A percentile compares a stretch with the other conserved stretches of the same genome.
Conservation (phyloP, 2,888 invertebrate genomes). For the Byasa hedistus region DNA sequence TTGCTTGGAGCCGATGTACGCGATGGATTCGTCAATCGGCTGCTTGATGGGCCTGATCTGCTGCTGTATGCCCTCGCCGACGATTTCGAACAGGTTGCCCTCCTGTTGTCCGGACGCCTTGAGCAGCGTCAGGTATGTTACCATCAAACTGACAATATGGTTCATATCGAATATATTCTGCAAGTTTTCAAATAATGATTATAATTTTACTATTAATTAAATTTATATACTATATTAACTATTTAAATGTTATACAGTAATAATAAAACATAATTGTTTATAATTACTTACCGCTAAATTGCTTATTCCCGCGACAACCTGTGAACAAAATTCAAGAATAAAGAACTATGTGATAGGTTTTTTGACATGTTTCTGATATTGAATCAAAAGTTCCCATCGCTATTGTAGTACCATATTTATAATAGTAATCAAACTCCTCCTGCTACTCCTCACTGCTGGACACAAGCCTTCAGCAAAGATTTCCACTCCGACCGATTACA, state of each 20-base stretch:
- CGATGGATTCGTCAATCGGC: conserved; percentile 48
- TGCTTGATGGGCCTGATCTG: conserved; percentile 48
- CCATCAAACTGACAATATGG: conserved; percentile 9
- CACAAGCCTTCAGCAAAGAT: not conserved
- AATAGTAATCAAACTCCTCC: not conserved
- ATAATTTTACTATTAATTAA: too few species aligned
- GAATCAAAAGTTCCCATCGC: too few species aligned
- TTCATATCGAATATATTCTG: conserved; percentile 27
- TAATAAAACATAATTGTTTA: too few species aligned
- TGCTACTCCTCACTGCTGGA: not conserved
- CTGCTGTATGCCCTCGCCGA: conserved; percentile 30
- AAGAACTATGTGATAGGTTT: too few species aligned
- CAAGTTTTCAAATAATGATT: not conserved
- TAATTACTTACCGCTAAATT: conserved; percentile 22
- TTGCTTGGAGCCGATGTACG: conserved; percentile 45
- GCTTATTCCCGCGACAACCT: conserved; percentile 20
- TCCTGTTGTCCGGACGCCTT: conserved; percentile 20
- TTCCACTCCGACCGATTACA: too few species aligned
- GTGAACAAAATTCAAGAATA: conserved; percentile 1
- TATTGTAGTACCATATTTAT: not conserved
- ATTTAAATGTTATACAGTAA: too few species aligned
- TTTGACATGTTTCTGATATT: too few species aligned
- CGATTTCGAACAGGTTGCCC: conserved; percentile 9
- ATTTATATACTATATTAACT: too few species aligned
- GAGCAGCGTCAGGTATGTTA: conserved; percentile 18